Conservation (phyloP, 2,113 vertebrate species). For the Epinephelus fuscoguttatus region DNA sequence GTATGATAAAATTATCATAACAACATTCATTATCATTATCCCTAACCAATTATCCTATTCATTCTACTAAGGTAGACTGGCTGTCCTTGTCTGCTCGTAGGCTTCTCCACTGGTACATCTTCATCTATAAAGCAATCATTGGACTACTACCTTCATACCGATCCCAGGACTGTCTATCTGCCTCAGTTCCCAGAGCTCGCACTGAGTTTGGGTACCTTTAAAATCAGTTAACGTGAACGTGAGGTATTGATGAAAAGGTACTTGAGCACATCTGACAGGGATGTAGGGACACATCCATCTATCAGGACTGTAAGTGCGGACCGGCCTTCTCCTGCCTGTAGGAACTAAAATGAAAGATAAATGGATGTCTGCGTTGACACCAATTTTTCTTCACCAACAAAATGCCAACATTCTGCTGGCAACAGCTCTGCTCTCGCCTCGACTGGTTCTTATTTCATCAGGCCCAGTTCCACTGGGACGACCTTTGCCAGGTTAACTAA, state of each 20-base stretch:
- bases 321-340: slow-evolving; percentile 6
- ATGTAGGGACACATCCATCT: slow-evolving; percentile 2
- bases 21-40: no score
- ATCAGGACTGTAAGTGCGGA: not conserved
- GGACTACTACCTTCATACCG: no score
- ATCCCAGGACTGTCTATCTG: no score
- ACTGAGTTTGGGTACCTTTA: no score
- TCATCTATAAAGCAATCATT: no score
- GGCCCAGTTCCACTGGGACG: slow-evolving; percentile 45
- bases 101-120: no score
- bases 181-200: no score
- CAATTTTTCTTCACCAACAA: slow-evolving; percentile 10
- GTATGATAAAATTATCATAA: not conserved
- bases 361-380: slow-evolving; percentile 12
- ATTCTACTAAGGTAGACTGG: no score
- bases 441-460: slow-evolving; percentile 64
- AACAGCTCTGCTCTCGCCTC: slow-evolving; percentile 13
- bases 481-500: slow-evolving; percentile 72
- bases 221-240: not conserved
- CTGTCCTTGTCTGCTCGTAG: no score
- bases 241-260: not conserved
- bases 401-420: slow-evolving; percentile 33
- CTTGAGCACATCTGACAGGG: not conserved
- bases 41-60: no score
- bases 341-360: slow-evolving; percentile 20